phyloP scores from a whole-genome alignment of 30 jellyfish, hydroid and myxozoan species.

The Hydra vulgaris region DNA sequence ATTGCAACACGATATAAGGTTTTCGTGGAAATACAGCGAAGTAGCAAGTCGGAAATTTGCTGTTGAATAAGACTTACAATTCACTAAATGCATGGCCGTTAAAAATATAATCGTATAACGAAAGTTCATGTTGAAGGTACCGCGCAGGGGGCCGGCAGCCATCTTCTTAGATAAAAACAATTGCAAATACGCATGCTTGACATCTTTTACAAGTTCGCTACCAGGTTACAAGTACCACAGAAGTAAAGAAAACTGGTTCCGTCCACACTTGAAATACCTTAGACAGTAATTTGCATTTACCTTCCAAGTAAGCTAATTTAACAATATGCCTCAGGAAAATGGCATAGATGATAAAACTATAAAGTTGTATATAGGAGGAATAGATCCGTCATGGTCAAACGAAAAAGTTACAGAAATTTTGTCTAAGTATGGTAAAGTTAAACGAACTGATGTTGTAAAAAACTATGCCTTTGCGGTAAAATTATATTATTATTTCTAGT shows the following conservation, averaged over 20 bases:
- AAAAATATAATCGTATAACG: constrained; percentile 69
- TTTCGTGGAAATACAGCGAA: constrained; percentile 37
- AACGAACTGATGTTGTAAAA: constrained; percentile 76
- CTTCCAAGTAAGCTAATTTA: background rate
- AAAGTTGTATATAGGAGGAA: constrained; percentile 58
- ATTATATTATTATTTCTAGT: background rate
- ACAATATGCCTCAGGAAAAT: background rate
- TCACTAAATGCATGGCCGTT: constrained; percentile 33
- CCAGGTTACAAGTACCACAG: background rate
- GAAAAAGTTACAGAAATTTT: constrained; percentile 53
- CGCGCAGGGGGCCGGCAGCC: constrained; percentile 99
- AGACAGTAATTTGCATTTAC: too few relatives aligned
- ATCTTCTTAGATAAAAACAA: constrained; percentile 52
- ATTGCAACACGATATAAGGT: background rate
- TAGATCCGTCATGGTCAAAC: constrained; percentile 50
- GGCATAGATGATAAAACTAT: constrained; percentile 21
- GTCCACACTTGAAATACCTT: too few relatives aligned
- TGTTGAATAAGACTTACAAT: background rate
- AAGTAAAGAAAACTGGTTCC: background rate
- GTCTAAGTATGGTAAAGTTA: constrained; percentile 51
- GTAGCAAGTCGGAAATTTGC: background rate
- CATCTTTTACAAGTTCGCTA: constrained; percentile 6
- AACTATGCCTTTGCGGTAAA: constrained; percentile 92
- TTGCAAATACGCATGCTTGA: constrained; percentile 56
- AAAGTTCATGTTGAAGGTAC: constrained; percentile 64